These are phyloP conservation scores for Stigmatopora argus DNA, from an alignment of 2,113 vertebrate species.

Conservation along the genomic window DNA sequence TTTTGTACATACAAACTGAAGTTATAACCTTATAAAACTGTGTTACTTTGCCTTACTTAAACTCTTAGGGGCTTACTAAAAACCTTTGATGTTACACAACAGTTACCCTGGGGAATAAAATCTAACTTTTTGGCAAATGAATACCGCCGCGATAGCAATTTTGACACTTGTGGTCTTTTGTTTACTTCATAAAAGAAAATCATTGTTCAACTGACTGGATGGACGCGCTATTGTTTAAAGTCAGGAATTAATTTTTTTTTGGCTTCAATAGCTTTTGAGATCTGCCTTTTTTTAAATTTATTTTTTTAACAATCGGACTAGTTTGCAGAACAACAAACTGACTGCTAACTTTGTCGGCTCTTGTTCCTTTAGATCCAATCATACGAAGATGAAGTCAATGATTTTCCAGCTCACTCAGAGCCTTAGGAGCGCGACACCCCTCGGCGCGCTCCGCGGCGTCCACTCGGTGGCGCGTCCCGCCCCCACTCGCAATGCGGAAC, in stretches of 20 bases:
- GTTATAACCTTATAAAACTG: no score
- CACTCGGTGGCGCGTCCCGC: slow-evolving; percentile 64
- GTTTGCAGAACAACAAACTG: background rate
- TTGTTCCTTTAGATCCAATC: slow-evolving; percentile 2
- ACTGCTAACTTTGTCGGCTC: background rate
- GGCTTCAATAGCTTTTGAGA: background rate
- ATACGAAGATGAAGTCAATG: slow-evolving; percentile 36
- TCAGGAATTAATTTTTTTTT: background rate
- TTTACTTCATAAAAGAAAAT: slow-evolving; percentile 42
- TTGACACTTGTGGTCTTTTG: slow-evolving; percentile 22
- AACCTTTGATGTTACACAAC: no score
- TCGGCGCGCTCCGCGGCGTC: slow-evolving; percentile 41
- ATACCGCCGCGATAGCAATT: background rate
- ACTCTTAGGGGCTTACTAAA: no score
- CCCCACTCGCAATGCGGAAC: slow-evolving; percentile 61
- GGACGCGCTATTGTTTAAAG: background rate
- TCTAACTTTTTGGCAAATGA: no score
- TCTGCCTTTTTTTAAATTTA: background rate
- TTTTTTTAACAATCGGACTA: background rate
- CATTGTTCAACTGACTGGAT: slow-evolving; percentile 33
- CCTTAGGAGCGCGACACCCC: slow-evolving; percentile 35
- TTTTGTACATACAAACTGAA: no score
- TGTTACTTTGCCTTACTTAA: no score
- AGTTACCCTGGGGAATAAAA: no score
- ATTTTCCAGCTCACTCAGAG: slow-evolving; percentile 46